A percentile compares a stretch with the other conserved stretches of the same genome.
Conservation (phyloP, 2,888 invertebrate genomes). For the Augochlorella aurata region DNA sequence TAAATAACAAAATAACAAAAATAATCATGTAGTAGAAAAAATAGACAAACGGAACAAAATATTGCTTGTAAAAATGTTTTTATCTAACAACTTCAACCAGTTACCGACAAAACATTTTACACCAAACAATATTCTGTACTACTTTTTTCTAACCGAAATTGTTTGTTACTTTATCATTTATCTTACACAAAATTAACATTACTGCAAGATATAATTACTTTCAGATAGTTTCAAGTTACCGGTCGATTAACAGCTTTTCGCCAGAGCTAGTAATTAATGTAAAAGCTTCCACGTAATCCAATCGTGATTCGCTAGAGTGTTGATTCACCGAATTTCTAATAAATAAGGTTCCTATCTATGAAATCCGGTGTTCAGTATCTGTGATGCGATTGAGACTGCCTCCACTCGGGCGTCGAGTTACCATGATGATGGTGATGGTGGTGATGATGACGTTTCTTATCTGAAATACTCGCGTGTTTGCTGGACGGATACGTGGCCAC, state of each 20-base stretch:
- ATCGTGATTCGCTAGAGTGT: slow-evolving; percentile 20
- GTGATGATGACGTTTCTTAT: slow-evolving; percentile 89
- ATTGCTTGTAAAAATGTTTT: background rate
- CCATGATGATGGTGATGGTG: slow-evolving; percentile 87
- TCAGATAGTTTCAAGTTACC: background rate
- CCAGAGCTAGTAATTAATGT: background rate
- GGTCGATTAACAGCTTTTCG: background rate
- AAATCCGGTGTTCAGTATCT: slow-evolving; percentile 79
- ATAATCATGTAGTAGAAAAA: background rate
- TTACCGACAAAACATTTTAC: background rate
- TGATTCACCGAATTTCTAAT: slow-evolving; percentile 22
- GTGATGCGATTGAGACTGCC: slow-evolving; percentile 83
- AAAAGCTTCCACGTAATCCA: slow-evolving; percentile 21
- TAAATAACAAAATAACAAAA: background rate
- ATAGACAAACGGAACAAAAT: background rate
- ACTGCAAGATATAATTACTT: background rate
- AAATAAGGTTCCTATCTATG: slow-evolving; percentile 11
- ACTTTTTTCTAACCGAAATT: background rate
- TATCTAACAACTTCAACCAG: background rate
- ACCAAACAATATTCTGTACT: background rate
- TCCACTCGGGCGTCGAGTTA: slow-evolving; percentile 83
- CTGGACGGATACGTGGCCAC: slow-evolving; percentile 81
- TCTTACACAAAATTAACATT: background rate
- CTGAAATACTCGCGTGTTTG: slow-evolving; percentile 81
- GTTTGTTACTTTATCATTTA: background rate